phyloP scores from a whole-genome alignment of 2,888 invertebrate species.

The Conomelus anceps region DNA sequence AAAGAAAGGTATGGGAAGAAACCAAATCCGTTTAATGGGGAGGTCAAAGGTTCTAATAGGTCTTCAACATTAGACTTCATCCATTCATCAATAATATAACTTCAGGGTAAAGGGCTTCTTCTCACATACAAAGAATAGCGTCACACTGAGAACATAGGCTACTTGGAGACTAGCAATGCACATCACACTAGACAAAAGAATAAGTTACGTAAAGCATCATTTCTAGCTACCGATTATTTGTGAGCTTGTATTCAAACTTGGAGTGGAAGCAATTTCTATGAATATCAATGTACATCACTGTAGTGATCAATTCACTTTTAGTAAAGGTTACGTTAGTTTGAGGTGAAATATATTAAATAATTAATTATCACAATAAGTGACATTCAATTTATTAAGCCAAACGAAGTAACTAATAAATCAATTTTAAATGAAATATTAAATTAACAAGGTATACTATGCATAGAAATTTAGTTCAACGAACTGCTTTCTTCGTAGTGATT shows the following conservation, averaged over 20 bases:
- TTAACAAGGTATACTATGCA: no score
- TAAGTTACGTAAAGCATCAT: neutral
- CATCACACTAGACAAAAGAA: neutral
- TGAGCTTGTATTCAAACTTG: neutral
- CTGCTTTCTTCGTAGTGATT: no score
- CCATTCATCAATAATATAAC: neutral
- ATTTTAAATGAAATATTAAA: no score
- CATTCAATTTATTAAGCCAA: no score
- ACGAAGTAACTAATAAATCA: no score
- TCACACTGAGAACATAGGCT: neutral
- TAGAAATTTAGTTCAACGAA: no score
- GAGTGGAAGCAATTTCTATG: neutral
- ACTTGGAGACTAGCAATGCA: neutral
- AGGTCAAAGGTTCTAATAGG: constrained; percentile 23
- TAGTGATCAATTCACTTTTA: neutral
- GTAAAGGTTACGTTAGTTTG: neutral
- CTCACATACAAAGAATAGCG: neutral
- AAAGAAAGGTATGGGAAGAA: constrained; percentile 17
- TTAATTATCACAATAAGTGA: no score
- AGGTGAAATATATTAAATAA: neutral
- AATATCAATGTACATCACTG: no score
- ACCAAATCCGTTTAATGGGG: constrained; percentile 26
- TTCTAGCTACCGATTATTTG: neutral
- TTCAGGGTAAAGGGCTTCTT: neutral
- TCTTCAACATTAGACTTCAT: constrained; percentile 21